Percentiles rank a stretch among this genome's conserved stretches.
Evolutionary conservation across 2,113 vertebrate species (phyloP).

Genomic region (Atrichornis clamosus): DNA sequence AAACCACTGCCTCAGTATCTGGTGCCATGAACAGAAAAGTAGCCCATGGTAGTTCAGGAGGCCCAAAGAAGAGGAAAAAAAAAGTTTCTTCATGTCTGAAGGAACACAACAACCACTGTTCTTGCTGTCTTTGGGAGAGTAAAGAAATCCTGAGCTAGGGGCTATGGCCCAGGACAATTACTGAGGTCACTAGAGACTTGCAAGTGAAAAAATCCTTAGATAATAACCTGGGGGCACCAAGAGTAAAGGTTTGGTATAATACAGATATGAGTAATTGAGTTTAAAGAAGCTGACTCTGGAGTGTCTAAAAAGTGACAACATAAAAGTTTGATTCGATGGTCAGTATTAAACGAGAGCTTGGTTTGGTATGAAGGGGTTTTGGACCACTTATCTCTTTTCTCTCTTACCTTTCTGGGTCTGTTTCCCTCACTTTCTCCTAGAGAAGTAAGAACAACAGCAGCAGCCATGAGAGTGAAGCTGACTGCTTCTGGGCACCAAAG

Average conservation of each 20-base stretch:
- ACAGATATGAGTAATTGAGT: background rate
- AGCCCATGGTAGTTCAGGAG: background rate
- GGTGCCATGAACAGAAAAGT: background rate
- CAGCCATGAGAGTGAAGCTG: accelerated
- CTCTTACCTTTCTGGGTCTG: background rate
- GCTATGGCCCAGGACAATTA: background rate
- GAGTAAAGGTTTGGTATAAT: background rate
- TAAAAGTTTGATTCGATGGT: background rate
- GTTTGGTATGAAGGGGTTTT: background rate
- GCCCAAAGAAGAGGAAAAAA: background rate
- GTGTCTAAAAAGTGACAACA: background rate
- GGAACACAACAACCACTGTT: background rate
- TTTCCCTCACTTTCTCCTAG: background rate
- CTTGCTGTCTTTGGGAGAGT: background rate
- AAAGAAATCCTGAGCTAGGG: background rate
- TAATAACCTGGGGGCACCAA: background rate
- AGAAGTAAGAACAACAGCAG: background rate
- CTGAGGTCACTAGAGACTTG: background rate
- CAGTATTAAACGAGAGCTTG: background rate
- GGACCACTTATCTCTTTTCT: background rate
- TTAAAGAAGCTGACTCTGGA: background rate
- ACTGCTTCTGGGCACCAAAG: background rate
- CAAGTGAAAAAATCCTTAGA: background rate
- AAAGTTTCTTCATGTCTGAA: background rate
- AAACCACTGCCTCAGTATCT: background rate